Base-by-base conservation (phyloP, 2,888 invertebrate genomes). In the Euplexia lucipara region DNA sequence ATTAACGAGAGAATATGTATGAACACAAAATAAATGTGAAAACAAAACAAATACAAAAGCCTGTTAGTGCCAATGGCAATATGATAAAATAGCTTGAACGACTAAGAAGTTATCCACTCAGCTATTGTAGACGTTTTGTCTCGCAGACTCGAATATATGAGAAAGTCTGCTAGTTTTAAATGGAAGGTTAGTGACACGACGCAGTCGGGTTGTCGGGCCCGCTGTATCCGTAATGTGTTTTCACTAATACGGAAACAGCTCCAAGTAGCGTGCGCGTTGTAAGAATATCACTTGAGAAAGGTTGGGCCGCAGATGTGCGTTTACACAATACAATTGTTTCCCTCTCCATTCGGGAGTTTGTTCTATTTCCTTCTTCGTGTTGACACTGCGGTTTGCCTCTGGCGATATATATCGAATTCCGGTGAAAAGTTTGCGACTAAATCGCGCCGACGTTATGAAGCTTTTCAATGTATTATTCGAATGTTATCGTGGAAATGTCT, bases 401-500 rank as follows among this genome's bases (percentile, higher is more conserved):
- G 54, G 74, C 67, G 52, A 78, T 70, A 78, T 76, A 79, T 80
- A 74, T 62, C 44, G 60, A 68, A 80, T 79, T 76, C 75, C 47
- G 32, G n/a, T 60, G 73, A 72, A 79, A 81, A 75, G 74, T 74
- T 74, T 63, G 56, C 65, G 58, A 35, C 61, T 76, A 76, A 69
- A 69, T 82, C 78, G 72, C 54, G 58, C 68, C 65, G 66, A 75
- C 64, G 67, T 80, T 83, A 79, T 79, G 75, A 75, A 80, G 79
- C 82, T 81, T 83, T 84, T 84, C 82, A 84, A 84, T 86, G 83
- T 84, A 84, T 82, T 85, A 84, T 85, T 83, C 75, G 81, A 81
- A 76, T 82, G 81, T 83, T 86, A 86, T 84, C 80, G 78, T 60
- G 70, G 64, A 73, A 77, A 83, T 82, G 82, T 84, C 82, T 81